A percentile compares a stretch with the other conserved stretches of the same genome.
Evolutionary conservation across 2,113 vertebrate genomes (phyloP).

Genomic region (Numida meleagris): DNA sequence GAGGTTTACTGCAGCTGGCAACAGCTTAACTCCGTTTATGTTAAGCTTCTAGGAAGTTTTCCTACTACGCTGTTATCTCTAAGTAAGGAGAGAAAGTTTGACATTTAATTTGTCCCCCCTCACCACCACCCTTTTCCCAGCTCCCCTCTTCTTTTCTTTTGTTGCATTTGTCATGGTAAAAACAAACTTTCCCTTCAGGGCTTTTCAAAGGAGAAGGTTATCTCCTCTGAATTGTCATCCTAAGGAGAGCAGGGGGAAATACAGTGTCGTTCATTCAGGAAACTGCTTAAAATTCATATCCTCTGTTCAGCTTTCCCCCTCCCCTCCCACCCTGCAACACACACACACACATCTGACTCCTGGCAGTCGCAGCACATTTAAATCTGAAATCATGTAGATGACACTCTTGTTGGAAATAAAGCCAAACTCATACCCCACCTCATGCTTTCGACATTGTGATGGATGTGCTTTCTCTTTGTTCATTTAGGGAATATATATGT

Average conservation of each 20-base stretch:
- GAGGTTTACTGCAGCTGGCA: conserved; percentile 68
- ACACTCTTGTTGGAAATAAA: conserved; percentile 2
- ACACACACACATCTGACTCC: not conserved
- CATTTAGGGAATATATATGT: not conserved
- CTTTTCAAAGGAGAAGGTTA: conserved; percentile 58
- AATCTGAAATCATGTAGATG: not conserved
- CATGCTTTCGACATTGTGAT: not conserved
- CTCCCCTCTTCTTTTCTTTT: conserved; percentile 20
- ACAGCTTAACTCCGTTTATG: conserved; percentile 55
- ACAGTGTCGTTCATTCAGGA: conserved; percentile 44
- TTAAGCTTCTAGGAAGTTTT: conserved; percentile 52
- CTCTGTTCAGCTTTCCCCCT: not conserved
- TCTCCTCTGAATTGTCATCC: conserved; percentile 56
- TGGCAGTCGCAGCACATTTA: not conserved
- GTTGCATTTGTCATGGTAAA: conserved; percentile 45
- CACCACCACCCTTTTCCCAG: not conserved
- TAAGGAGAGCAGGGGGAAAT: conserved; percentile 30
- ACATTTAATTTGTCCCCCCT: conserved; percentile 30
- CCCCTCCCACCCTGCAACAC: not conserved
- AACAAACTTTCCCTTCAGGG: conserved; percentile 25
- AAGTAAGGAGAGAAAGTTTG: conserved; percentile 50
- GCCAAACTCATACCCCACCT: not conserved
- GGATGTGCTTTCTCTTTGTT: not conserved
- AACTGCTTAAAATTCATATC: conserved; percentile 63
- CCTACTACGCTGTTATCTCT: conserved; percentile 32